These are phyloP conservation scores for Zhuqinia jingwanae DNA, from an alignment of 2,888 invertebrate species.

Conservation along the genomic window DNA sequence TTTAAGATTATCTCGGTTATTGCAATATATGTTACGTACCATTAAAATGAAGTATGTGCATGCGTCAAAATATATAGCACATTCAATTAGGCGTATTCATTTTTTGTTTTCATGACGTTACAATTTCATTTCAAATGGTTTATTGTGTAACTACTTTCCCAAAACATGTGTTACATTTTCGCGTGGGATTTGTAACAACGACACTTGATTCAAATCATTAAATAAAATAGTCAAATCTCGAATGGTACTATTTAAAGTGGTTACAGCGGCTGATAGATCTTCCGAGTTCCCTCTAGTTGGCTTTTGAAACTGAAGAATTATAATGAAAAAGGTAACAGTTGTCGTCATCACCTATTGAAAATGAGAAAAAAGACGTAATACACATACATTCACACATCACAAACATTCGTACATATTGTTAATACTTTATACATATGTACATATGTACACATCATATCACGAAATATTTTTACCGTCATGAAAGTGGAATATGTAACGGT, in stretches of 20 bases:
- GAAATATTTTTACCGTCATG: conserved; percentile 43
- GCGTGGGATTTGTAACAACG: neutral
- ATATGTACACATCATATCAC: neutral
- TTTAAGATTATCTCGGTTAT: too few species aligned
- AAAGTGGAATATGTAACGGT: conserved; percentile 62
- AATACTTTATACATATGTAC: neutral
- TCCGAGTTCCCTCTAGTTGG: neutral
- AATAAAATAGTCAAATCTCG: neutral
- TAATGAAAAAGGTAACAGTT: conserved; percentile 61
- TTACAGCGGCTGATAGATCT: neutral
- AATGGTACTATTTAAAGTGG: neutral
- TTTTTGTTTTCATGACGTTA: too few species aligned
- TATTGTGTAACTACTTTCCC: too few species aligned
- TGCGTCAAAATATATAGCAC: too few species aligned
- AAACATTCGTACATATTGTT: neutral
- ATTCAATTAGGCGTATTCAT: too few species aligned
- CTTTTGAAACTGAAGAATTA: conserved; percentile 60
- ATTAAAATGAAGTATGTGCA: too few species aligned
- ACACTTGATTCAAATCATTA: neutral
- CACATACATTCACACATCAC: neutral
- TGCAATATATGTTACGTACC: too few species aligned
- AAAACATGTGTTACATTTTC: conserved; percentile 3
- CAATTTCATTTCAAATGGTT: too few species aligned
- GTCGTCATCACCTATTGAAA: conserved; percentile 69
- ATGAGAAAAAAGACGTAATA: neutral